Evolutionary conservation across 2,888 invertebrate species (phyloP).

Genomic region (Chrysodeixis includens): DNA sequence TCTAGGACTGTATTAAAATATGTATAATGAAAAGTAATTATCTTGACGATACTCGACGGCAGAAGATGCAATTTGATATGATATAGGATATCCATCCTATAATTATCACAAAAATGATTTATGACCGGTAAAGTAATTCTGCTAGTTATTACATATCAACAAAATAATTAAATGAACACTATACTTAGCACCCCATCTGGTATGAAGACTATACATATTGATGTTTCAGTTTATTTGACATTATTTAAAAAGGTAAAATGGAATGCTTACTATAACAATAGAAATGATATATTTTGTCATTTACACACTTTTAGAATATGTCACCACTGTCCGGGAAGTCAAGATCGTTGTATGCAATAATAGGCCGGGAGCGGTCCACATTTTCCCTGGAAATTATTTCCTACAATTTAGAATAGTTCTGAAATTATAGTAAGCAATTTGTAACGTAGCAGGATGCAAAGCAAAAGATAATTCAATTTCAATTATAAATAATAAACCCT

Average conservation of each 20-base stretch:
- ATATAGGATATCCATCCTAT: background rate
- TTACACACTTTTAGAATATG: constrained; percentile 89
- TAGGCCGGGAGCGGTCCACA: constrained; percentile 92
- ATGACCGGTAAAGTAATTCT: background rate
- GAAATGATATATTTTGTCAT: constrained; percentile 44
- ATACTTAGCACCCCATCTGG: constrained; percentile 18
- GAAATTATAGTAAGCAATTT: constrained; percentile 42
- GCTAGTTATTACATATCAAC: constrained; percentile 10
- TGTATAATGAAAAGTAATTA: constrained; percentile 1
- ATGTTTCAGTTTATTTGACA: constrained; percentile 36
- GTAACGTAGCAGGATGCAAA: constrained; percentile 39
- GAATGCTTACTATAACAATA: constrained; percentile 59
- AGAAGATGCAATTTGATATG: background rate
- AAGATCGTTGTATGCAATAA: constrained; percentile 97
- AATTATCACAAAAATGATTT: constrained; percentile 7
- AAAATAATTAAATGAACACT: constrained; percentile 21
- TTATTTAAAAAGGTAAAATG: constrained; percentile 43
- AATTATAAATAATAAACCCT: constrained; percentile 24
- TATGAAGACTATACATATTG: constrained; percentile 23
- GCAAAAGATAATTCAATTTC: constrained; percentile 16
- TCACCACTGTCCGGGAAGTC: constrained; percentile 95
- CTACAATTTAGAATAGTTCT: constrained; percentile 69
- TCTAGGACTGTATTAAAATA: background rate
- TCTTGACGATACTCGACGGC: background rate
- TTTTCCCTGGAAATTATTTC: constrained; percentile 90